Evolutionary conservation across 1,140 invertebrate genomes (phyloP).

Genomic region (Paramacrobiotus metropolitanus): DNA sequence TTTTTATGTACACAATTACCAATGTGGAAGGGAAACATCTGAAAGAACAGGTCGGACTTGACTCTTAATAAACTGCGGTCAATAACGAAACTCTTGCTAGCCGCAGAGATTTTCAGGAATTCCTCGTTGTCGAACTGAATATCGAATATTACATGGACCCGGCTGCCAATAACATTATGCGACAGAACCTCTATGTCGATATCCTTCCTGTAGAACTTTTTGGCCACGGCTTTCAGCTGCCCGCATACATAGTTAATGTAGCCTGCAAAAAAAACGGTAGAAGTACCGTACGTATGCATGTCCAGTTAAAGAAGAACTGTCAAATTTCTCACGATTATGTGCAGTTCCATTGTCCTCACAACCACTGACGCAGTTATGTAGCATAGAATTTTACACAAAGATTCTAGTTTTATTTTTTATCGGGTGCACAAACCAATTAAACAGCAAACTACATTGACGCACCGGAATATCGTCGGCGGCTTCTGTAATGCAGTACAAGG

Average conservation of each 20-base stretch:
- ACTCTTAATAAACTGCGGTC: neutral
- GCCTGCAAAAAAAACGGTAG: neutral
- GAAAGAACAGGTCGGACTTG: conserved; percentile 40
- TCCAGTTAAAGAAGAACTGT: neutral
- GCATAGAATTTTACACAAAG: too few species aligned
- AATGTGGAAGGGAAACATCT: conserved; percentile 92
- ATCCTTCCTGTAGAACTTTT: conserved; percentile 49
- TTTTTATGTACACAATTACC: conserved; percentile 16
- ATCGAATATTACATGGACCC: neutral
- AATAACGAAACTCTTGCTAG: neutral
- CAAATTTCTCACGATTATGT: too few species aligned
- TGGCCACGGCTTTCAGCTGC: conserved; percentile 1
- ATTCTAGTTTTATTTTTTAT: too few species aligned
- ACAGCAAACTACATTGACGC: too few species aligned
- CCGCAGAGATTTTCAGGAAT: neutral
- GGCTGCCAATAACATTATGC: neutral
- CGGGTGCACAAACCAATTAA: too few species aligned
- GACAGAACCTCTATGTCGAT: conserved; percentile 46
- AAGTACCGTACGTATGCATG: too few species aligned
- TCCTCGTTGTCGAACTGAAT: conserved; percentile 2
- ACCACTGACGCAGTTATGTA: too few species aligned
- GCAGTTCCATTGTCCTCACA: too few species aligned
- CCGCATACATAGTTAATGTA: neutral
- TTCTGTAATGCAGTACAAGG: conserved; percentile 71
- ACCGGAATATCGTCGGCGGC: conserved; percentile 33